A percentile compares a stretch with the other conserved stretches of the same genome.
These are phyloP conservation scores for Brachyptera putata DNA, from an alignment of 2,888 invertebrate genomes.

Conservation along the genomic window DNA sequence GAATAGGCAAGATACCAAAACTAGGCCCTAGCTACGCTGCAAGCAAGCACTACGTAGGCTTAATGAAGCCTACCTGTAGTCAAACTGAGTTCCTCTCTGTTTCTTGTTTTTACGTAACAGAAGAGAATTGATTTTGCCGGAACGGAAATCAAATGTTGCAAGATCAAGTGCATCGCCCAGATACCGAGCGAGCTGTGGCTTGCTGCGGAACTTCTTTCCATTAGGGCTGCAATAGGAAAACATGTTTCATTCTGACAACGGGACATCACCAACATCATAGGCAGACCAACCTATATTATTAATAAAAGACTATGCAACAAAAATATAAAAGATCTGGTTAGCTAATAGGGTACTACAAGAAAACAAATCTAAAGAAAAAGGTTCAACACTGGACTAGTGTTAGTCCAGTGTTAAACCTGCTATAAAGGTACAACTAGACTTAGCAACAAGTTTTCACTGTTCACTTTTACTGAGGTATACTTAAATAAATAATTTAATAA, in stretches of 20 bases:
- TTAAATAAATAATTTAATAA: too few relatives aligned
- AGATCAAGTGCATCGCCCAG: constrained; percentile 74
- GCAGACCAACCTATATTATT: too few relatives aligned
- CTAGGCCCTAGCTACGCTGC: constrained; percentile 15
- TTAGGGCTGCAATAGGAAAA: constrained; percentile 58
- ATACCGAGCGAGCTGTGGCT: constrained; percentile 73
- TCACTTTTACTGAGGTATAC: too few relatives aligned
- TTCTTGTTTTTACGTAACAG: constrained; percentile 67
- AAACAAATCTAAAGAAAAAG: too few relatives aligned
- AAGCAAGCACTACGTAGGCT: constrained; percentile 21
- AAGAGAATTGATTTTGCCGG: constrained; percentile 70
- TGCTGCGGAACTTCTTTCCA: constrained; percentile 78
- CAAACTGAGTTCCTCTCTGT: constrained; percentile 61
- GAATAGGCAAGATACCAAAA: constrained; percentile 13
- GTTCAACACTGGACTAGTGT: too few relatives aligned
- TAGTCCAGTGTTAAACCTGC: too few relatives aligned
- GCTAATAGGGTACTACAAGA: too few relatives aligned
- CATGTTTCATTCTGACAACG: constrained; percentile 25
- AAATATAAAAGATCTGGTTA: too few relatives aligned
- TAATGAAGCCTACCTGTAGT: constrained; percentile 56
- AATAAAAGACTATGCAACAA: too few relatives aligned
- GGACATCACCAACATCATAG: too few relatives aligned
- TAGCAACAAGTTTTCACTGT: too few relatives aligned
- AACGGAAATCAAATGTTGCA: constrained; percentile 76
- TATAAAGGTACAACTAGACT: too few relatives aligned